Conservation (phyloP, 2,888 invertebrate genomes). For the Rosalia funebris region DNA sequence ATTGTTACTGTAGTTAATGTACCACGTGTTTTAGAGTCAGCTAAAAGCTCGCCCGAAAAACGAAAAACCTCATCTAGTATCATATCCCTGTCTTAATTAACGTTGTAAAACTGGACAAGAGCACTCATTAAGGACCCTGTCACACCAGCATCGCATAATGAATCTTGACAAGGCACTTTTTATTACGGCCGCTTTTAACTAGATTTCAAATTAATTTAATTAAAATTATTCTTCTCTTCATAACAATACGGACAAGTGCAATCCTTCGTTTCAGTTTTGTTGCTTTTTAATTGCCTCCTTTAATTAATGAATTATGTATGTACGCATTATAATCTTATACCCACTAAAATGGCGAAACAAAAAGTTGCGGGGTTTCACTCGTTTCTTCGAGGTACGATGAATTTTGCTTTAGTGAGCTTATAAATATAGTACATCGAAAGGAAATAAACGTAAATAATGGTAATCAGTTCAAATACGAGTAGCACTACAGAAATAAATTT, state of each 20-base stretch:
- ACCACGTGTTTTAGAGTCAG: conserved; percentile 31
- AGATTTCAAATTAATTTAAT: conserved; percentile 63
- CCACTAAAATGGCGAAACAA: background rate
- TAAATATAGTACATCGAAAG: too few species aligned
- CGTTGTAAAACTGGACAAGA: conserved; percentile 62
- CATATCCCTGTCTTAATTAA: conserved; percentile 63
- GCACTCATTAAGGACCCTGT: conserved; percentile 63
- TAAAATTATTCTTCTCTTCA: conserved; percentile 58
- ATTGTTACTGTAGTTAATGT: conserved; percentile 11
- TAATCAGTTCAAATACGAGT: too few species aligned
- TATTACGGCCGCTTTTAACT: conserved; percentile 61
- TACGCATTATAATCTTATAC: conserved; percentile 27
- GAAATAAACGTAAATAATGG: too few species aligned
- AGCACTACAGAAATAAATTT: too few species aligned
- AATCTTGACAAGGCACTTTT: conserved; percentile 64
- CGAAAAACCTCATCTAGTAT: conserved; percentile 57
- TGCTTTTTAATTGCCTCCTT: conserved; percentile 54
- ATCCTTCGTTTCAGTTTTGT: conserved; percentile 48
- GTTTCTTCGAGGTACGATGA: too few species aligned
- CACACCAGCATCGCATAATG: conserved; percentile 63
- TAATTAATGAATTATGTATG: conserved; percentile 52
- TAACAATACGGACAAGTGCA: conserved; percentile 44
- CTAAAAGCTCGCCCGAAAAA: conserved; percentile 57
- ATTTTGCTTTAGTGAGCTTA: too few species aligned
- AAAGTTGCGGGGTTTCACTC: background rate